Conservation (phyloP, 2,888 invertebrate species). For the Spodoptera exigua region DNA sequence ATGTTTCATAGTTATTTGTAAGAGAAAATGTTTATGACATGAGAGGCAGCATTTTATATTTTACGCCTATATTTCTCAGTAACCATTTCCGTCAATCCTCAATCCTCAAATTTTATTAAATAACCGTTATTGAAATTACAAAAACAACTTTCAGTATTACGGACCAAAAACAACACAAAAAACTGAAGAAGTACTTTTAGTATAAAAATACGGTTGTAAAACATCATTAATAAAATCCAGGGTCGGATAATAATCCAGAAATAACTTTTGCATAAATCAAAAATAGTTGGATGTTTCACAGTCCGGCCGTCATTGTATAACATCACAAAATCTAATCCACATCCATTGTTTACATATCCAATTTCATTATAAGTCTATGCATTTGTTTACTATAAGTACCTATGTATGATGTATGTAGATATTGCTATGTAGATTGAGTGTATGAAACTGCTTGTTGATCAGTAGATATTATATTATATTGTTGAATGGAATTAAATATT, state of each 20-base stretch:
- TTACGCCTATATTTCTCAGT: not conserved
- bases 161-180: no score
- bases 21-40: slow-evolving; percentile 7
- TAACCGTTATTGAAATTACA: no score
- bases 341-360: slow-evolving; percentile 14
- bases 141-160: no score
- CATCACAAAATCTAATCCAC: not conserved
- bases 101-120: no score
- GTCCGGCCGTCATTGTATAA: no score
- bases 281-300: no score
- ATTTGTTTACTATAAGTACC: slow-evolving; percentile 49
- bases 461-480: slow-evolving; percentile 40
- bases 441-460: slow-evolving; percentile 29
- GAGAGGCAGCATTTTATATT: slow-evolving; percentile 17
- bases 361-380: slow-evolving; percentile 46
- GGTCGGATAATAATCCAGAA: no score
- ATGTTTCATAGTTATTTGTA: slow-evolving; percentile 19
- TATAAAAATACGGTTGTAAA: no score
- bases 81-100: slow-evolving; percentile 33
- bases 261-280: no score
- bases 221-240: no score
- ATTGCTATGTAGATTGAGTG: slow-evolving; percentile 38
- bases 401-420: slow-evolving; percentile 20
- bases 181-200: no score
- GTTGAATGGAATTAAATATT: slow-evolving; percentile 52